Conservation (phyloP, 1,140 invertebrate genomes). For the Tetramorium parvispinum region DNA sequence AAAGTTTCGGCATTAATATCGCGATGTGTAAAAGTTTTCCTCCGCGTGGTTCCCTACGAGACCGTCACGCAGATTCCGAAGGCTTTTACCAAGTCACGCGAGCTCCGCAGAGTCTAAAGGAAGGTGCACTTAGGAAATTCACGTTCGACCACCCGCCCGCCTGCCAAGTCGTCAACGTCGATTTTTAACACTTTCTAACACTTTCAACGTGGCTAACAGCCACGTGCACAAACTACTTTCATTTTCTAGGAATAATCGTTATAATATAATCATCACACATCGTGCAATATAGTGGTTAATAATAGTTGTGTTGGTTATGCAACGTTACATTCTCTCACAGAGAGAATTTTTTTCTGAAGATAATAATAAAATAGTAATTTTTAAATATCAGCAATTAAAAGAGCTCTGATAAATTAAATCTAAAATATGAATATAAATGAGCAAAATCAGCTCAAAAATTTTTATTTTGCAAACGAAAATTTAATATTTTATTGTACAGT, state of each 20-base stretch:
- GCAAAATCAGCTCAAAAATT: neutral
- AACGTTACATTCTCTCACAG: neutral
- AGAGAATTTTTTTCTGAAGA: neutral
- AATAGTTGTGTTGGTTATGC: neutral
- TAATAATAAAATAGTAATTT: neutral
- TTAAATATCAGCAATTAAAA: neutral
- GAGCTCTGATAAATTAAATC: neutral
- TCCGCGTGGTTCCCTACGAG: neutral
- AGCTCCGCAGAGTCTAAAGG: constrained; percentile 40
- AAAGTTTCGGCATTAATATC: constrained; percentile 54
- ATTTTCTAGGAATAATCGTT: neutral
- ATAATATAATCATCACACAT: neutral
- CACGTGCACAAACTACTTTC: neutral
- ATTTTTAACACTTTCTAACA: constrained; percentile 26
- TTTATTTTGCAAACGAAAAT: neutral
- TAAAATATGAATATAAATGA: neutral
- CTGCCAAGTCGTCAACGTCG: constrained; percentile 37
- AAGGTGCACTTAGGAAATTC: constrained; percentile 47
- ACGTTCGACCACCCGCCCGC: neutral
- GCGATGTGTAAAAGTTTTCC: constrained; percentile 55
- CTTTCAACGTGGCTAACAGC: neutral
- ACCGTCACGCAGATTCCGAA: constrained; percentile 31
- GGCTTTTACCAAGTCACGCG: constrained; percentile 64
- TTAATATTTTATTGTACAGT: too few relatives aligned
- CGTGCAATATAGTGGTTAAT: neutral